A percentile compares a stretch with the other conserved stretches of the same genome.
These are phyloP conservation scores for Apaloderma vittatum DNA, from an alignment of 2,113 vertebrate species.

Conservation along the genomic window DNA sequence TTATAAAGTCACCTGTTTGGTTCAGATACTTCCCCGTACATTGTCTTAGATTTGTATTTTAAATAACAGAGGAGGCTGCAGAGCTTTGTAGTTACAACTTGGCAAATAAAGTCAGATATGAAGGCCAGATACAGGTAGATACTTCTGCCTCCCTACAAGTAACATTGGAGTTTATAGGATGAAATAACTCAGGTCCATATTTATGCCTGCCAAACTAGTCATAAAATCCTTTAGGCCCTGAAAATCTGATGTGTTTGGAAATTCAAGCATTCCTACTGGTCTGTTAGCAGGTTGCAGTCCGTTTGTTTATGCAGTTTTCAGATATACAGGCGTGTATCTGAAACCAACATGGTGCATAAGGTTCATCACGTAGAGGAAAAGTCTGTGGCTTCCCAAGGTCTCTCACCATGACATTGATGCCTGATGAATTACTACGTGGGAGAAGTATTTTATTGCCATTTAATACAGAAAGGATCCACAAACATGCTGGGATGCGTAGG, in stretches of 20 bases:
- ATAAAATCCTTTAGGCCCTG: neutral
- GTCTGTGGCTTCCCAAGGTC: fast-evolving
- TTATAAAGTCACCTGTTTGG: neutral
- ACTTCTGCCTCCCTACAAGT: neutral
- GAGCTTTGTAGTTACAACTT: neutral
- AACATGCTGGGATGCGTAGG: neutral
- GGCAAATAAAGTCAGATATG: neutral
- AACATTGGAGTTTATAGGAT: neutral
- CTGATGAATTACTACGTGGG: neutral
- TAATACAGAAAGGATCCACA: neutral
- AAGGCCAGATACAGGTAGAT: neutral
- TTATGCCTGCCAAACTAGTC: neutral
- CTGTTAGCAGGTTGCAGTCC: neutral
- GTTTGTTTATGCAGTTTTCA: neutral
- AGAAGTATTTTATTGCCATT: neutral
- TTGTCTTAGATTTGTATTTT: neutral
- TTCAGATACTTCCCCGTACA: neutral
- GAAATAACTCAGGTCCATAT: neutral
- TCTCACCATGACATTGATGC: fast-evolving
- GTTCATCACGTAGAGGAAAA: neutral
- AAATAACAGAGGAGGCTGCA: neutral
- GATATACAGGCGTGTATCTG: fast-evolving
- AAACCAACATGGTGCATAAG: fast-evolving
- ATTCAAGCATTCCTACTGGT: neutral
- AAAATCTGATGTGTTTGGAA: neutral